phyloP scores from a whole-genome alignment of 37 sponge, comb jelly and placozoan species.

The Amphimedon queenslandica region DNA sequence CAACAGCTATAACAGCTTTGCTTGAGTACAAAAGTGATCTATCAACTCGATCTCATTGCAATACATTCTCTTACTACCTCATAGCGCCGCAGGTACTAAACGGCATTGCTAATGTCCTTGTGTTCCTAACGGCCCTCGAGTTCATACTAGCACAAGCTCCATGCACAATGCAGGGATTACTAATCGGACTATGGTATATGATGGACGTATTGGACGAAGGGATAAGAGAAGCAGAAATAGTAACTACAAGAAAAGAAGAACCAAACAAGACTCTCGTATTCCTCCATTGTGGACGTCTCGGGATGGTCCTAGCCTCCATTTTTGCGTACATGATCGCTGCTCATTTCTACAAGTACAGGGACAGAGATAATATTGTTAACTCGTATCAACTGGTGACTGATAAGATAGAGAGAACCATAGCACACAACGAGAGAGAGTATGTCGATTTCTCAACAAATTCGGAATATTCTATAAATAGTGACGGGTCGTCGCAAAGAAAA shows the following conservation, averaged over 20 bases:
- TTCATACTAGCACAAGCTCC: slow-evolving; percentile 20
- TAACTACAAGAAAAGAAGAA: too few relatives aligned
- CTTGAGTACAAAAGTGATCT: neutral
- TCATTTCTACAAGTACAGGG: neutral
- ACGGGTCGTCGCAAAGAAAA: too few relatives aligned
- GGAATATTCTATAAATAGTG: too few relatives aligned
- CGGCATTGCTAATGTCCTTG: neutral
- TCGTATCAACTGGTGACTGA: neutral
- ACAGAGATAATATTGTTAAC: neutral
- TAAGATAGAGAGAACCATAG: neutral
- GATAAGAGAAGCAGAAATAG: neutral
- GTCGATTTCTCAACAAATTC: too few relatives aligned
- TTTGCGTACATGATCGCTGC: neutral
- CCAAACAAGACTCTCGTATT: too few relatives aligned
- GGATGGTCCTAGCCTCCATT: neutral
- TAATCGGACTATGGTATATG: slow-evolving; percentile 3
- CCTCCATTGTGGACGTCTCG: too few relatives aligned
- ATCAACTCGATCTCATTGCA: too few relatives aligned
- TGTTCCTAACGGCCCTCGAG: slow-evolving; percentile 4
- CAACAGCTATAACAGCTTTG: neutral
- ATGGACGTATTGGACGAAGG: neutral
- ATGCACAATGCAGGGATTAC: slow-evolving; percentile 12
- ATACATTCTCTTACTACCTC: neutral
- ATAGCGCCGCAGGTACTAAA: neutral
- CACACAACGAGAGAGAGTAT: too few relatives aligned